phyloP scores from a whole-genome alignment of 2,797 vertebrate species.

The Ctenopoma multispine region DNA sequence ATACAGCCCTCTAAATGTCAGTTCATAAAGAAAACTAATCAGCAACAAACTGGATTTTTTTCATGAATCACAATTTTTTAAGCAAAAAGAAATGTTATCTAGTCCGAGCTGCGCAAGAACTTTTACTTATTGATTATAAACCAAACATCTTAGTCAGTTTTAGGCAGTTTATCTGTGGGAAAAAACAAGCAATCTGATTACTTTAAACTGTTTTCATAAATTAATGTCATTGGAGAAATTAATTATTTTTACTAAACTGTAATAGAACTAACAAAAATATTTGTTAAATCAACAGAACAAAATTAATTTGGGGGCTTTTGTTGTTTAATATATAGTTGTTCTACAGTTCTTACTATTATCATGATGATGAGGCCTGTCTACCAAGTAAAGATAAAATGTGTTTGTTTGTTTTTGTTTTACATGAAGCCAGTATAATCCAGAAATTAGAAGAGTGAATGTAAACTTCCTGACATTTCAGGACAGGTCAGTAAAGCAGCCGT shows the following conservation, averaged over 20 bases:
- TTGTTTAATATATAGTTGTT: too few relatives aligned
- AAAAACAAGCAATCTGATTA: not conserved
- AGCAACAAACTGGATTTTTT: too few relatives aligned
- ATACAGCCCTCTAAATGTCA: too few relatives aligned
- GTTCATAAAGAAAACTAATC: too few relatives aligned
- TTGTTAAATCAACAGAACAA: not conserved
- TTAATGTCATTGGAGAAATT: not conserved
- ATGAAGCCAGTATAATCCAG: conserved; percentile 1
- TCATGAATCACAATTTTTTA: too few relatives aligned
- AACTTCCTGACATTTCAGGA: conserved; percentile 4
- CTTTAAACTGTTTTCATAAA: not conserved
- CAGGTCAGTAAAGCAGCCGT: not conserved
- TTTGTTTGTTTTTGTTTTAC: not conserved
- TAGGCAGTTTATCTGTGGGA: not conserved
- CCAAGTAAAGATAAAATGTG: too few relatives aligned
- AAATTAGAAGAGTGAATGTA: conserved; percentile 7
- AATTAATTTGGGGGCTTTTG: not conserved
- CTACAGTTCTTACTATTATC: too few relatives aligned
- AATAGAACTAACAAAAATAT: not conserved
- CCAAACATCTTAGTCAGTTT: not conserved
- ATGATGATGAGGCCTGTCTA: too few relatives aligned
- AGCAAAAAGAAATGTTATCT: too few relatives aligned
- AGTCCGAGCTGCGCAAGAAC: too few relatives aligned
- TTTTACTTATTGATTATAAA: too few relatives aligned
- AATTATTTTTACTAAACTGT: not conserved